Evolutionary conservation across 2,888 invertebrate species (phyloP), one percentile per base, ranked within the genome.

Genomic region (Diplolepis rosae): DNA sequence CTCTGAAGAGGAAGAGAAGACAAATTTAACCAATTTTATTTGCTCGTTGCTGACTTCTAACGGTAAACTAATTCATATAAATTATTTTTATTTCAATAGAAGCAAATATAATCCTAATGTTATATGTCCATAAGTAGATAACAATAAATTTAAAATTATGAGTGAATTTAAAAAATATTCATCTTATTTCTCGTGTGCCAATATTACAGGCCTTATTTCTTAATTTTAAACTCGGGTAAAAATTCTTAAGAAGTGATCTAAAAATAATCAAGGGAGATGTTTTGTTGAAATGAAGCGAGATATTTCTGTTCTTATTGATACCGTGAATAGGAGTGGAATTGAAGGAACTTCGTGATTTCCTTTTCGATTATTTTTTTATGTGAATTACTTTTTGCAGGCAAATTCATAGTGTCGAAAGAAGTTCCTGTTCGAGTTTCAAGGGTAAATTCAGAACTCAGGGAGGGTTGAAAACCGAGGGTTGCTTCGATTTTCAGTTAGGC

Each of bases 401-500:
- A 61, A 61, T 39, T 35, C 61, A 39, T 13, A 39, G 35, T 39
- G 35, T 1, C 52, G 30, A 32, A 61, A 22, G 61, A 61, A 61
- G 24, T 61, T 35, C 24, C 61, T 39, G 35, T 6, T 32, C 24
- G 39, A n/a, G 35, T 39, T 61, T 61, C 61, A 39, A 61, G 61
- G 61, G 61, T 24, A 39, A 61, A 61, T 32, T 22, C 24, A 39
- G n/a, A 56, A 56, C 56, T 61, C 24, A 39, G 24, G 24, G 61
- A 61, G 61, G 61, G 61, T 61, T 61, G 39, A 27, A 39, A 22
- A 61, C 24, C 22, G 30, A 61, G 61, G 22, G 61, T 61, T 22
- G n/a, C 39, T 39, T 39, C 61, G 61, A 61, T 35, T 61, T 61
- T 61, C 35, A 39, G 39, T 61, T 61, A 27, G 35, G 61, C 24